A percentile compares a stretch with the other conserved stretches of the same genome.
Evolutionary conservation across 2,888 invertebrate species (phyloP).

Genomic region (Cephus pulcher): DNA sequence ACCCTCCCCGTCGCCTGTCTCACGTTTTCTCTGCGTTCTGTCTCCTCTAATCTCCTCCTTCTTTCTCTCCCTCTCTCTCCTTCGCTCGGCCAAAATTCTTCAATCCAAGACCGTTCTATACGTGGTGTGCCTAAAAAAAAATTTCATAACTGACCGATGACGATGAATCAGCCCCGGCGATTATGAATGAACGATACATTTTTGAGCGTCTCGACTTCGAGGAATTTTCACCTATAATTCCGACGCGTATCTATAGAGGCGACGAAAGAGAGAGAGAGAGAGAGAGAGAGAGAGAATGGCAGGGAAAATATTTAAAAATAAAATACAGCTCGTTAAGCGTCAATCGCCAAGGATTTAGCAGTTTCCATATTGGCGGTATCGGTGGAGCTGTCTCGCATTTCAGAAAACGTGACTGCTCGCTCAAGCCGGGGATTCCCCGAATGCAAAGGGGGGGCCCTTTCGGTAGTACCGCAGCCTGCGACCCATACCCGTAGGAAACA

Average conservation of each 20-base stretch:
- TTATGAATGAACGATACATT: background rate
- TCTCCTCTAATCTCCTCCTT: constrained; percentile 14
- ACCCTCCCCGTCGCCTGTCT: background rate
- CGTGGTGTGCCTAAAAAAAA: background rate
- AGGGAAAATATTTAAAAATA: background rate
- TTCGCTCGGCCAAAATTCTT: background rate
- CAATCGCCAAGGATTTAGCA: background rate
- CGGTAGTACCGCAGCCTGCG: background rate
- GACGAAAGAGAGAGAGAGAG: background rate
- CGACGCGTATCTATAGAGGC: background rate
- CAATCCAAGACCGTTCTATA: background rate
- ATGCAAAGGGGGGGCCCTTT: background rate
- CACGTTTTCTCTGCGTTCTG: background rate
- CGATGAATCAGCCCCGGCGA: background rate
- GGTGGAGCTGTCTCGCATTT: background rate
- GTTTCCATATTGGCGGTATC: background rate
- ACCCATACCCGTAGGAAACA: too few species aligned
- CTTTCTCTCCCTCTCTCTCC: constrained; percentile 21
- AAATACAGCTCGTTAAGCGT: background rate
- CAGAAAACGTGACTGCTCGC: background rate
- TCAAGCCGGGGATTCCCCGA: background rate
- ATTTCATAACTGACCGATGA: background rate
- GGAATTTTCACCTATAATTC: background rate
- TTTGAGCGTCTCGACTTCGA: background rate
- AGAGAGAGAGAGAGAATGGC: too few species aligned